A percentile compares a stretch with the other conserved stretches of the same genome.
phyloP scores from a whole-genome alignment of 2,888 invertebrate genomes.

The Dorcus parallelipipedus region DNA sequence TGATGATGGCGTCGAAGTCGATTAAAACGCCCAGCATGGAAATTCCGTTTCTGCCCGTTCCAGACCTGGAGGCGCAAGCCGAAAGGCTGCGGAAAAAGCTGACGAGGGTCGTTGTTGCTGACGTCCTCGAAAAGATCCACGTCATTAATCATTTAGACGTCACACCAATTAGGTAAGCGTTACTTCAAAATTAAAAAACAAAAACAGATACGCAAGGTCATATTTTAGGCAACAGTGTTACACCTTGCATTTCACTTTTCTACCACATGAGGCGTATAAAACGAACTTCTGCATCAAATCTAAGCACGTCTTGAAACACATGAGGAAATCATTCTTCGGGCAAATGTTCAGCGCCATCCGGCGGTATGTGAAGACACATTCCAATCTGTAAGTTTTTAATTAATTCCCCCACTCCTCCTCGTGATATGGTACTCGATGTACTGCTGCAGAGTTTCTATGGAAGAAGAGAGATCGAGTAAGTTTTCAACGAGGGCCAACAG shows the following conservation, averaged over 20 bases:
- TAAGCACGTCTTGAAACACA: constrained; percentile 64
- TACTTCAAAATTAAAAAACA: neutral
- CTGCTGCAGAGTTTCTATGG: constrained; percentile 13
- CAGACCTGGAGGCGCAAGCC: constrained; percentile 54
- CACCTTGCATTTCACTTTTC: constrained; percentile 67
- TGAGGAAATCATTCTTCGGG: constrained; percentile 70
- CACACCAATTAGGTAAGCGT: constrained; percentile 50
- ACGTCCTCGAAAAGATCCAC: constrained; percentile 72
- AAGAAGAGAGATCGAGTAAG: constrained; percentile 41
- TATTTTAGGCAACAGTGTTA: constrained; percentile 56
- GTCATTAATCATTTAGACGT: constrained; percentile 59
- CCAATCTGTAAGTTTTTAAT: constrained; percentile 49
- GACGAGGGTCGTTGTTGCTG: constrained; percentile 73
- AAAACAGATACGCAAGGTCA: neutral
- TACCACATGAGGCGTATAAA: constrained; percentile 72
- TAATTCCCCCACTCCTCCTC: neutral
- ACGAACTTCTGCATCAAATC: constrained; percentile 70
- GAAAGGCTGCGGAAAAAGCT: constrained; percentile 69
- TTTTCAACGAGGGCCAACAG: constrained; percentile 25
- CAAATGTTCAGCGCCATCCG: constrained; percentile 62
- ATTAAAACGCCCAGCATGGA: constrained; percentile 97
- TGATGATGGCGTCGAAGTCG: constrained; percentile 92
- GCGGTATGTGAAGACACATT: constrained; percentile 56
- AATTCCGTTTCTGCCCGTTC: constrained; percentile 68
- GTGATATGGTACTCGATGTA: neutral